Evolutionary conservation across 1,140 invertebrate genomes (phyloP).

Genomic region (Lepeophtheirus salmonis): DNA sequence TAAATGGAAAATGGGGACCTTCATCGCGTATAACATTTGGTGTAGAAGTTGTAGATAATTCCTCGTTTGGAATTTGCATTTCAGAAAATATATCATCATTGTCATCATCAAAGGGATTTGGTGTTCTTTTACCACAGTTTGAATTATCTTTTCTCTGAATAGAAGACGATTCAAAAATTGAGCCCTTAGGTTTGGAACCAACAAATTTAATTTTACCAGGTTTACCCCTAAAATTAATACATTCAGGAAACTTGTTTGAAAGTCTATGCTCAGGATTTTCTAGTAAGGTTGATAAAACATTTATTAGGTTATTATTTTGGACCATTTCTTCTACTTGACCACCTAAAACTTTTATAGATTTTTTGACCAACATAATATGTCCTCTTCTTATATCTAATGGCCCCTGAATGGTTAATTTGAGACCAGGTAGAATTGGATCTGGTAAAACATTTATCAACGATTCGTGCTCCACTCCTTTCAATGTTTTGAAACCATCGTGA

Average conservation of each 20-base stretch:
- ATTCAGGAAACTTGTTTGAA: background rate
- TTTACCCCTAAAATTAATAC: background rate
- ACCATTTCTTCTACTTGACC: background rate
- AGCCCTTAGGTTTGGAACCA: too few relatives aligned
- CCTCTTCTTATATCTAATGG: background rate
- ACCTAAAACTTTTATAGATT: background rate
- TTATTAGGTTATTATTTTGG: background rate
- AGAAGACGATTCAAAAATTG: background rate
- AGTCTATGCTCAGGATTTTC: background rate
- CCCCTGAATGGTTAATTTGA: background rate
- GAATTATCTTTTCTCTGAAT: background rate
- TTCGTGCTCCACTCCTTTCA: background rate
- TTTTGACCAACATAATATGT: background rate
- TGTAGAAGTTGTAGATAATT: too few relatives aligned
- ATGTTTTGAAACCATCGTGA: background rate
- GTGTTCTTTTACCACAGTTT: too few relatives aligned
- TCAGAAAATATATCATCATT: background rate
- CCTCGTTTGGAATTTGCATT: background rate
- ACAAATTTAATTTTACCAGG: background rate
- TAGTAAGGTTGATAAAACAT: too few relatives aligned
- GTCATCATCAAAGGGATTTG: background rate
- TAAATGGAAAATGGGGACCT: background rate
- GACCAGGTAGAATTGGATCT: background rate
- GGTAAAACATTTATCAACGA: background rate
- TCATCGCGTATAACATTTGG: background rate